These are phyloP conservation scores for Spheniscus humboldti DNA, from an alignment of 2,797 vertebrate species.

Conservation along the genomic window DNA sequence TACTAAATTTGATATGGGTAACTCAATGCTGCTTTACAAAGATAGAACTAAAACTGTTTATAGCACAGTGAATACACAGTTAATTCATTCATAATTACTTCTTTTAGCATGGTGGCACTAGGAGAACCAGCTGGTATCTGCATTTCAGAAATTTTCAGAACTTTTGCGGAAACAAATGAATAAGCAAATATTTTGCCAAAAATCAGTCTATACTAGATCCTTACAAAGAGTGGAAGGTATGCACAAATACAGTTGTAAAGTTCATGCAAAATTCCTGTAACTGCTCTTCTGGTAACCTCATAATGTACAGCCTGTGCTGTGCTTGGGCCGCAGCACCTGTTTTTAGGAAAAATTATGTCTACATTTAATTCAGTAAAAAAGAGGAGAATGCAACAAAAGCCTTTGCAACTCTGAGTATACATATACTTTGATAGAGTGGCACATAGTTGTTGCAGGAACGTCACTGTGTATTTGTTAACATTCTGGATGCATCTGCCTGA, in stretches of 20 bases:
- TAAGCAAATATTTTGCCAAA: background rate
- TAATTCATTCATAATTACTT: constrained; percentile 55
- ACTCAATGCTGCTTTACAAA: constrained; percentile 63
- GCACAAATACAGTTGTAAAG: background rate
- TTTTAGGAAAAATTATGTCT: background rate
- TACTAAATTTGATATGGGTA: constrained; percentile 72
- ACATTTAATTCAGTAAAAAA: background rate
- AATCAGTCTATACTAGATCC: background rate
- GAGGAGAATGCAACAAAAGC: background rate
- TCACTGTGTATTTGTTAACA: background rate
- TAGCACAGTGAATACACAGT: constrained; percentile 39
- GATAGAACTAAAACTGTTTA: constrained; percentile 67
- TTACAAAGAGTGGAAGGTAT: background rate
- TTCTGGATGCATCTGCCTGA: background rate
- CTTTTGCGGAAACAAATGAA: background rate
- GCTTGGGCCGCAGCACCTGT: background rate
- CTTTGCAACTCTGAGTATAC: background rate
- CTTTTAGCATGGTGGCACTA: background rate
- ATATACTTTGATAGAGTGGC: background rate
- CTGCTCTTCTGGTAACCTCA: background rate
- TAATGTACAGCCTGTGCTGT: background rate
- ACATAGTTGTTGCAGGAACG: background rate
- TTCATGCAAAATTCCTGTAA: background rate
- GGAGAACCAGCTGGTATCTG: background rate
- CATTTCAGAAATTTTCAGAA: background rate